Evolutionary conservation across 1,140 invertebrate species (phyloP).

Genomic region (Choristoneura fumiferana): DNA sequence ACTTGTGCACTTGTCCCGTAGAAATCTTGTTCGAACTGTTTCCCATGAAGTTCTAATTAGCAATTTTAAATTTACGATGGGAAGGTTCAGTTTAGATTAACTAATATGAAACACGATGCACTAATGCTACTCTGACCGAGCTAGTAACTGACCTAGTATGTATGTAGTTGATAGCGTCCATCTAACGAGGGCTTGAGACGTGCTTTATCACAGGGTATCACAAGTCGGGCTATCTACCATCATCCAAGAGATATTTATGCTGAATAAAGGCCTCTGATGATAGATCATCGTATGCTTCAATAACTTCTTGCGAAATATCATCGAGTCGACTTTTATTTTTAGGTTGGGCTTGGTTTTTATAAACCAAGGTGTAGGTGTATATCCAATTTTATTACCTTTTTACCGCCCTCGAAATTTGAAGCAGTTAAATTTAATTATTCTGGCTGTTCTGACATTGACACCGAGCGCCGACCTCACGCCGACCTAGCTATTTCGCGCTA

Average conservation of each 20-base stretch:
- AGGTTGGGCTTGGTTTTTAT: too few relatives aligned
- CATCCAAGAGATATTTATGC: conserved; percentile 48
- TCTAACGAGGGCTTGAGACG: conserved; percentile 48
- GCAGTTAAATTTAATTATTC: conserved; percentile 12
- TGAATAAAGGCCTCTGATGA: conserved; percentile 34
- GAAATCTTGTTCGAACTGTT: background rate
- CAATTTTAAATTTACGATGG: too few relatives aligned
- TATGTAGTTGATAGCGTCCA: conserved; percentile 47
- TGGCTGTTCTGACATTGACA: conserved; percentile 9
- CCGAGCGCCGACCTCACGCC: too few relatives aligned
- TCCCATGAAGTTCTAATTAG: background rate
- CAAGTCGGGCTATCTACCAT: conserved; percentile 37
- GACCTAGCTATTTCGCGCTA: conserved; percentile 13
- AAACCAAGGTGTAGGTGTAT: too few relatives aligned
- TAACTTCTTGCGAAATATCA: too few relatives aligned
- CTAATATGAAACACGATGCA: too few relatives aligned
- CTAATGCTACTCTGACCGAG: background rate
- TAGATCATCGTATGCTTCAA: conserved; percentile 15
- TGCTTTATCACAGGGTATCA: conserved; percentile 53
- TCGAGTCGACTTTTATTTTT: too few relatives aligned
- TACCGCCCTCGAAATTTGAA: conserved; percentile 1
- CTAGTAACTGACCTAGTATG: background rate
- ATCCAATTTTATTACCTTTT: too few relatives aligned
- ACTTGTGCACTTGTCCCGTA: background rate
- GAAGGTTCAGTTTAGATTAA: background rate